A percentile compares a stretch with the other conserved stretches of the same genome.
phyloP scores from a whole-genome alignment of 2,797 vertebrate genomes.

The Botia kubotai region DNA sequence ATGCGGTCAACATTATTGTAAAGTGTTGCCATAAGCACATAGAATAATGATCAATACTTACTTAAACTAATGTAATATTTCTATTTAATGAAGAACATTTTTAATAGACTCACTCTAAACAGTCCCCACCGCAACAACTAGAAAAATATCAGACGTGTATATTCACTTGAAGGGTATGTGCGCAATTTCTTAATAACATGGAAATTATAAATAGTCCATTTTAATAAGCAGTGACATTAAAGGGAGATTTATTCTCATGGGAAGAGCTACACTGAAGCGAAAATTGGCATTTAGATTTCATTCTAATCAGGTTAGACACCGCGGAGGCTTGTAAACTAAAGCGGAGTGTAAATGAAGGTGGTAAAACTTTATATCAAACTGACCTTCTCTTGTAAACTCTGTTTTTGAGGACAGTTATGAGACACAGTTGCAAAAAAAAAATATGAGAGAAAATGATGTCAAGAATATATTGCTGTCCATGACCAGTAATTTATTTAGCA shows the following conservation, averaged over 20 bases:
- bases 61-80: background rate
- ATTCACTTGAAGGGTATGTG: slow-evolving; percentile 41
- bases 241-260: slow-evolving; percentile 57
- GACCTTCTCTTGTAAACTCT: slow-evolving; percentile 41
- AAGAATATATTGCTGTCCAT: background rate
- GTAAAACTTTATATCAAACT: slow-evolving; percentile 51
- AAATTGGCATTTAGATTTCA: slow-evolving; percentile 64
- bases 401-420: slow-evolving; percentile 26
- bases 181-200: slow-evolving; percentile 57
- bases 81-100: background rate
- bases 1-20: too few species aligned
- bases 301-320: slow-evolving; percentile 61
- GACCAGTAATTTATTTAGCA: background rate
- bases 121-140: background rate
- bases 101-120: background rate
- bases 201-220: slow-evolving; percentile 62
- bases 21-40: too few species aligned
- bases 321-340: slow-evolving; percentile 54
- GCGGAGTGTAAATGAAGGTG: slow-evolving; percentile 42
- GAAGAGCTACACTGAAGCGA: slow-evolving; percentile 55
- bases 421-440: slow-evolving; percentile 4
- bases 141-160: slow-evolving; percentile 12
- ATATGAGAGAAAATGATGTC: background rate
- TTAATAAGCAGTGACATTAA: slow-evolving; percentile 64
- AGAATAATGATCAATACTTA: background rate